A percentile compares a stretch with the other conserved stretches of the same genome.
phyloP scores from a whole-genome alignment of 2,797 vertebrate species.

The Amblyopsis hoosieri region DNA sequence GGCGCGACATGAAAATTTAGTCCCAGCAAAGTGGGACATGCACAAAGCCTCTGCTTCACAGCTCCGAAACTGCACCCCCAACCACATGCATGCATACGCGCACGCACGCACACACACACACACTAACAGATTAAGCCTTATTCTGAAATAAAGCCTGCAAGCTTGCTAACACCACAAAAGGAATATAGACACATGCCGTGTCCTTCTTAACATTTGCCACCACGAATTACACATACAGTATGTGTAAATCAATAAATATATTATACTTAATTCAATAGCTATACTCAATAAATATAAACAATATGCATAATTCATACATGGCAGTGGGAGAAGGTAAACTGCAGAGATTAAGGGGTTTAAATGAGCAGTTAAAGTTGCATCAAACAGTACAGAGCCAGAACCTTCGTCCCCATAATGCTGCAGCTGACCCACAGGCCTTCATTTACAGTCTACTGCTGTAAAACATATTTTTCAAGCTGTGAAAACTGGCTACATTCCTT shows the following conservation, averaged over 20 bases:
- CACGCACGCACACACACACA: slow-evolving; percentile 4
- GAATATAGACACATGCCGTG: neutral
- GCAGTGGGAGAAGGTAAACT: neutral
- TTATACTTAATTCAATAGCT: slow-evolving; percentile 23
- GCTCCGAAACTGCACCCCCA: slow-evolving; percentile 30
- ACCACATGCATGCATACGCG: slow-evolving; percentile 2
- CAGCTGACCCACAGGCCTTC: slow-evolving; percentile 13
- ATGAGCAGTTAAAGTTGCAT: slow-evolving; percentile 26
- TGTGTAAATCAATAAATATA: too few species aligned
- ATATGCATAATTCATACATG: slow-evolving; percentile 57
- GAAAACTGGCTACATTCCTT: neutral
- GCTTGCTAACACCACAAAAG: too few species aligned
- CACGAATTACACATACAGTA: slow-evolving; percentile 34
- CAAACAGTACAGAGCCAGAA: slow-evolving; percentile 12
- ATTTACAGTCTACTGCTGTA: slow-evolving; percentile 17
- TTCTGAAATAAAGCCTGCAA: too few species aligned
- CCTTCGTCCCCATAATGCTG: slow-evolving; percentile 16
- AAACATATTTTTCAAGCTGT: slow-evolving; percentile 4
- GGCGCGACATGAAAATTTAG: slow-evolving; percentile 56
- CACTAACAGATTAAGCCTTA: neutral
- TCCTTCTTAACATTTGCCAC: slow-evolving; percentile 8
- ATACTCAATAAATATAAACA: neutral
- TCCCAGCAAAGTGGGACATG: slow-evolving; percentile 63
- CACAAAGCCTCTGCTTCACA: slow-evolving; percentile 42
- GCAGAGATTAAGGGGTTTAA: slow-evolving; percentile 9